A percentile compares a stretch with the other conserved stretches of the same genome.
These are phyloP conservation scores for Clunio marinus DNA, from an alignment of 2,888 invertebrate genomes.

Conservation along the genomic window DNA sequence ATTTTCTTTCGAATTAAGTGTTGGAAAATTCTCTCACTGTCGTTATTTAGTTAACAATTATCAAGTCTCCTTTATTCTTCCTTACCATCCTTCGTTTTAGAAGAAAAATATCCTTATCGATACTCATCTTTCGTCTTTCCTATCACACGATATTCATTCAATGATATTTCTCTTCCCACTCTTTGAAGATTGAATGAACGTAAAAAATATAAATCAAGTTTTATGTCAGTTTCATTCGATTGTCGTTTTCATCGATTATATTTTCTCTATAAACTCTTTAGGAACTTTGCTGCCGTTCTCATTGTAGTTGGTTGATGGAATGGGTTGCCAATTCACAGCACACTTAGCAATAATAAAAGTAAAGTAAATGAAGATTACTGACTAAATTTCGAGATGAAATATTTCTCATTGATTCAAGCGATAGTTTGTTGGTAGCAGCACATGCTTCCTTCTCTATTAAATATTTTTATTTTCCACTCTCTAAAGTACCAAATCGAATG, in stretches of 20 bases:
- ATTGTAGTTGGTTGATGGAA: background rate
- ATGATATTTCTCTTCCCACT: constrained; percentile 11
- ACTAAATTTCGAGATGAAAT: constrained; percentile 8
- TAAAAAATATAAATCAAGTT: constrained; percentile 31
- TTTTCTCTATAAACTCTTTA: too few species aligned
- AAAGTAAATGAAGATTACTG: background rate
- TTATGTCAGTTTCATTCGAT: constrained; percentile 32
- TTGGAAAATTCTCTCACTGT: background rate
- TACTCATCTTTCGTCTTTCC: background rate
- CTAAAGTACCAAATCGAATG: background rate
- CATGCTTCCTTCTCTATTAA: background rate
- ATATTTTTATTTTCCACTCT: too few species aligned
- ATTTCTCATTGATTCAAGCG: background rate
- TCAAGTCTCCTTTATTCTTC: constrained; percentile 10
- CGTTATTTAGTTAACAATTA: constrained; percentile 24
- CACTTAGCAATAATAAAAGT: background rate
- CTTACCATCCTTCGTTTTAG: background rate
- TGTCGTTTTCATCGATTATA: constrained; percentile 5
- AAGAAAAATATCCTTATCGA: constrained; percentile 4
- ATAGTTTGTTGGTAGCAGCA: background rate
- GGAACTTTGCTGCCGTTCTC: too few species aligned
- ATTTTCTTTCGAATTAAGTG: background rate
- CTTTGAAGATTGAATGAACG: background rate
- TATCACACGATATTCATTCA: constrained; percentile 20
- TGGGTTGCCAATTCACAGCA: background rate